Conservation (phyloP, 2,797 vertebrate genomes). For the Sebastes goodei region DNA sequence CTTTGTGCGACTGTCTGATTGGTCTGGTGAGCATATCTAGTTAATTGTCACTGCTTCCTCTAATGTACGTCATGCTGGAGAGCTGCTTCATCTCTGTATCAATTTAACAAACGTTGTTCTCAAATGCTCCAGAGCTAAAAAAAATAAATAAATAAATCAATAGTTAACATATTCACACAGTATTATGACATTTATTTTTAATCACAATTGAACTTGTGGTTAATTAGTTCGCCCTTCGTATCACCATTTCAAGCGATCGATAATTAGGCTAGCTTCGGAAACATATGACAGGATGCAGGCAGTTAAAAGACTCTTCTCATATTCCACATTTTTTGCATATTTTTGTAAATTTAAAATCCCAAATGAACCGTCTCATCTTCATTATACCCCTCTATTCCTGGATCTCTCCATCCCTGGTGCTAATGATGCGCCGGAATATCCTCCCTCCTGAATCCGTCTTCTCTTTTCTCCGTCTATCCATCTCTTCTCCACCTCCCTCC, state of each 20-base stretch:
- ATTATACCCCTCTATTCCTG: slow-evolving; percentile 40
- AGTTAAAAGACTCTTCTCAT: slow-evolving; percentile 17
- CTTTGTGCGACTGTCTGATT: slow-evolving; percentile 2
- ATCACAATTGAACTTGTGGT: slow-evolving; percentile 17
- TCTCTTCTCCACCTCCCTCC: slow-evolving; percentile 25
- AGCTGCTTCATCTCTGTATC: slow-evolving; percentile 9
- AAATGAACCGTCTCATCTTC: slow-evolving; percentile 47
- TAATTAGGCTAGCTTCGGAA: slow-evolving; percentile 42
- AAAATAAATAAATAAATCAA: not conserved
- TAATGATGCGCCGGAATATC: slow-evolving; percentile 59
- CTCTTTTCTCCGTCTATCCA: slow-evolving; percentile 35
- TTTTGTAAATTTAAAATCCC: slow-evolving; percentile 42
- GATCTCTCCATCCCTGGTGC: slow-evolving; percentile 51
- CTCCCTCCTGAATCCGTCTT: slow-evolving; percentile 44
- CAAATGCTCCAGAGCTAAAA: not conserved
- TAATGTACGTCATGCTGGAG: slow-evolving; percentile 26
- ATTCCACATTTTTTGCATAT: slow-evolving; percentile 35
- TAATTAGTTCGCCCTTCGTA: slow-evolving; percentile 29
- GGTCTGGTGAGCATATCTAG: slow-evolving; percentile 20
- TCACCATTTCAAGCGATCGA: slow-evolving; percentile 32
- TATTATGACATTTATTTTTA: slow-evolving; percentile 26
- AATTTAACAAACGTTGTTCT: not conserved
- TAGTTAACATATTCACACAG: not conserved
- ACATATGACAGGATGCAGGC: slow-evolving; percentile 9
- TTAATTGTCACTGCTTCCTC: slow-evolving; percentile 27